phyloP scores from a whole-genome alignment of 2,113 vertebrate species.

The Buteo buteo region DNA sequence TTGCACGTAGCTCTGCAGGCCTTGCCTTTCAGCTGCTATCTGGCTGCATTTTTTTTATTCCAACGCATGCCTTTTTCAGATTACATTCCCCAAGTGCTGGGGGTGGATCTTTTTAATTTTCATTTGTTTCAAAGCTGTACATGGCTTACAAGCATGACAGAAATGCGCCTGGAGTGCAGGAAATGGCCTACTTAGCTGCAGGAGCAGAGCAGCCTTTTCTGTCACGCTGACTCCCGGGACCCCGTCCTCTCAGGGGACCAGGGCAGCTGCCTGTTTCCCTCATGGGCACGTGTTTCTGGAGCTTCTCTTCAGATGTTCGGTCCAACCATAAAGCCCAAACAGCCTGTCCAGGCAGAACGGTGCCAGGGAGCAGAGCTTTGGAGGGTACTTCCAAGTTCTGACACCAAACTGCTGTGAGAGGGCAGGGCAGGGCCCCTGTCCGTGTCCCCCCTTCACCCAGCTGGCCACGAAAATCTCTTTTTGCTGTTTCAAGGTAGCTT shows the following conservation, averaged over 20 bases:
- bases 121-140: background rate
- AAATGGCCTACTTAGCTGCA: conserved; percentile 48
- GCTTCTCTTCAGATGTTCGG: background rate
- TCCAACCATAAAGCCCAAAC: background rate
- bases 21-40: background rate
- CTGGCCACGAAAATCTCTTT: background rate
- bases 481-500: background rate
- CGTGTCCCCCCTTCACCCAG: accelerated
- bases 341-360: background rate
- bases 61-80: background rate
- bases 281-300: accelerated
- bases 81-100: background rate
- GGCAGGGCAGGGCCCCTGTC: background rate
- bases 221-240: background rate
- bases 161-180: conserved; percentile 34
- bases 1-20: background rate
- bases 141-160: conserved; percentile 18
- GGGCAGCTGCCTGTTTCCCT: background rate
- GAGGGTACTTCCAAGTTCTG: background rate
- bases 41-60: background rate
- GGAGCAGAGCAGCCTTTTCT: background rate
- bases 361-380: background rate
- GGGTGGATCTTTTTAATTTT: conserved; percentile 21
- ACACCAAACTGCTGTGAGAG: background rate
- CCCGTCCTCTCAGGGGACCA: accelerated